Conservation (phyloP, 1,140 invertebrate genomes). For the Trachymyrmex septentrionalis region DNA sequence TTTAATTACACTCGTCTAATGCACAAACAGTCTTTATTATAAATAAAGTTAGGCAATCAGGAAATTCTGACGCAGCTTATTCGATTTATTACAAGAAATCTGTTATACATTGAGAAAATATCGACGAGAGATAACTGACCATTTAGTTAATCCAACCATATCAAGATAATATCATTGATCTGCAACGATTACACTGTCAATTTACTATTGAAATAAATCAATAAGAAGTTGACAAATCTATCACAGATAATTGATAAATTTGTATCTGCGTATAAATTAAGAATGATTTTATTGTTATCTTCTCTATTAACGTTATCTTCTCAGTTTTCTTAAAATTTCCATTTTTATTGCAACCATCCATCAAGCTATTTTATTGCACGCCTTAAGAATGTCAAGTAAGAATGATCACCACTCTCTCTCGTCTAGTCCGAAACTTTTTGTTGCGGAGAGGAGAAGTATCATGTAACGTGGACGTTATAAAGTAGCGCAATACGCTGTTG, state of each 20-base stretch:
- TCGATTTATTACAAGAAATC: not conserved
- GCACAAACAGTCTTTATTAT: not conserved
- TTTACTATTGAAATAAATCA: not conserved
- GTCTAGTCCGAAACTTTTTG: constrained; percentile 42
- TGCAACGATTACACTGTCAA: not conserved
- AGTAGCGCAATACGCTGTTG: constrained; percentile 16
- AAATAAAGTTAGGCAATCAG: not conserved
- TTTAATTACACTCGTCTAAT: not conserved
- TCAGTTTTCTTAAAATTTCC: not conserved
- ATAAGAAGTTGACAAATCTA: constrained; percentile 5
- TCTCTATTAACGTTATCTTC: not conserved
- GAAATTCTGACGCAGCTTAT: not conserved
- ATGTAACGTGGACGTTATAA: constrained; percentile 23
- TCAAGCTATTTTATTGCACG: constrained; percentile 25
- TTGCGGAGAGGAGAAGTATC: not conserved
- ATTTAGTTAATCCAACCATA: not conserved
- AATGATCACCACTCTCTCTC: constrained; percentile 37
- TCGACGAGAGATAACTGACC: constrained; percentile 15
- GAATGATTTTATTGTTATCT: not conserved
- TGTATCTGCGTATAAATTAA: not conserved
- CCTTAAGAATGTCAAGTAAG: constrained; percentile 32
- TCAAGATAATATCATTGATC: not conserved
- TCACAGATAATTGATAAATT: not conserved
- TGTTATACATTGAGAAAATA: not conserved
- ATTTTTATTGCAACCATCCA: constrained; percentile 32